phyloP scores from a whole-genome alignment of 2,888 invertebrate species.

The Pelosia muscerda region DNA sequence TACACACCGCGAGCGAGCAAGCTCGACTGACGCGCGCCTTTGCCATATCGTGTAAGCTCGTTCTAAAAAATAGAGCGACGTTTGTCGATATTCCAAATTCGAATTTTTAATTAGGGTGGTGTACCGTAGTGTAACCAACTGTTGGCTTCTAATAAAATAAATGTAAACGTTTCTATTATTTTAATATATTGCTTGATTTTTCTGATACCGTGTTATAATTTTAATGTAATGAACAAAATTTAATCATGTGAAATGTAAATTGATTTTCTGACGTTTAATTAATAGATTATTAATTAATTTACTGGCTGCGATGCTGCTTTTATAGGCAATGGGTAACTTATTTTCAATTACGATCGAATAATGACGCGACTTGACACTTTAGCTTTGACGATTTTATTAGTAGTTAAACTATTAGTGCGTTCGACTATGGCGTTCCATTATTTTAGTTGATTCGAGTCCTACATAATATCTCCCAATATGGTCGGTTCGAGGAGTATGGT shows the following conservation, averaged over 20 bases:
- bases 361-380: too few relatives aligned
- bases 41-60: slow-evolving; percentile 46
- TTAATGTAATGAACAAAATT: background rate
- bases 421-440: too few relatives aligned
- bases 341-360: background rate
- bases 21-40: slow-evolving; percentile 61
- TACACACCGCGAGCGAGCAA: slow-evolving; percentile 50
- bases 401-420: too few relatives aligned
- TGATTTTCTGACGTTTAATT: background rate
- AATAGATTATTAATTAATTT: background rate
- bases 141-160: slow-evolving; percentile 22
- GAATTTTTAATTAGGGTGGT: slow-evolving; percentile 52
- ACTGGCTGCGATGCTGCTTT: background rate
- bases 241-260: background rate
- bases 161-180: slow-evolving; percentile 10
- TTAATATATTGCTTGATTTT: background rate
- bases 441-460: too few relatives aligned
- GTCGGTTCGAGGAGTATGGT: too few relatives aligned
- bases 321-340: background rate
- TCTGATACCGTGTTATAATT: background rate
- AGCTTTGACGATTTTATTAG: background rate
- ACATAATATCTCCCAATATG: too few relatives aligned
- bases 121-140: slow-evolving; percentile 38
- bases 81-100: slow-evolving; percentile 57
- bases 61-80: slow-evolving; percentile 53